A percentile compares a stretch with the other conserved stretches of the same genome.
Conservation (phyloP, 1,140 invertebrate genomes). For the Camponotus pennsylvanicus region DNA sequence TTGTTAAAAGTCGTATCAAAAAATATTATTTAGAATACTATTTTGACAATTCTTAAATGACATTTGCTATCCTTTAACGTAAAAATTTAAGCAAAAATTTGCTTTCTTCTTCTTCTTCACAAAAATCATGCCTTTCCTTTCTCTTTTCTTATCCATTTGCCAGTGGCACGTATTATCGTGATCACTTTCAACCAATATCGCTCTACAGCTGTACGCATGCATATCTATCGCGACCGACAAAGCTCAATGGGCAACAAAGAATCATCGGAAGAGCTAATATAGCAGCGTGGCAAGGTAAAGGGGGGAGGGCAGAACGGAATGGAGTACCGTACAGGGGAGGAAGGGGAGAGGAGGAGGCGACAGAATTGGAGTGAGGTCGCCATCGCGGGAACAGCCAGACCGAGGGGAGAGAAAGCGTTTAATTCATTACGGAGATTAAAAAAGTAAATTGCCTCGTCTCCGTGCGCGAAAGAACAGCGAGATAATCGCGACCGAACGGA, state of each 20-base stretch:
- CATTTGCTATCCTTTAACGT: background rate
- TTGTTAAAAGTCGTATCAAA: background rate
- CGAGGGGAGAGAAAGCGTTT: conserved; percentile 74
- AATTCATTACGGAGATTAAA: conserved; percentile 85
- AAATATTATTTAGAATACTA: background rate
- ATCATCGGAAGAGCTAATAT: conserved; percentile 64
- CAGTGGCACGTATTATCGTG: conserved; percentile 44
- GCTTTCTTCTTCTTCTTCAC: background rate
- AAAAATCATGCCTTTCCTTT: too few relatives aligned
- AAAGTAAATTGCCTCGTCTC: conserved; percentile 83
- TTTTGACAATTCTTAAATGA: conserved; percentile 10
- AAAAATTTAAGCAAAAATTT: conserved; percentile 12
- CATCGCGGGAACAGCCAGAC: conserved; percentile 41
- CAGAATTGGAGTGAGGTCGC: conserved; percentile 40
- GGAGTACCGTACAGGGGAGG: conserved; percentile 27
- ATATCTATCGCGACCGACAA: conserved; percentile 54
- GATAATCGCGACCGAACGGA: conserved; percentile 76
- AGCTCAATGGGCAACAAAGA: conserved; percentile 59
- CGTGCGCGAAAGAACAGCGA: conserved; percentile 75
- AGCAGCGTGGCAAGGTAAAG: conserved; percentile 25
- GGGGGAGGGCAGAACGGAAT: conserved; percentile 13
- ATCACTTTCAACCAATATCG: conserved; percentile 47
- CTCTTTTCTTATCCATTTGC: background rate
- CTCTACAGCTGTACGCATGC: conserved; percentile 55
- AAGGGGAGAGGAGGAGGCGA: conserved; percentile 39